Evolutionary conservation across 2,113 vertebrate genomes (phyloP).

Genomic region (Psophia crepitans): DNA sequence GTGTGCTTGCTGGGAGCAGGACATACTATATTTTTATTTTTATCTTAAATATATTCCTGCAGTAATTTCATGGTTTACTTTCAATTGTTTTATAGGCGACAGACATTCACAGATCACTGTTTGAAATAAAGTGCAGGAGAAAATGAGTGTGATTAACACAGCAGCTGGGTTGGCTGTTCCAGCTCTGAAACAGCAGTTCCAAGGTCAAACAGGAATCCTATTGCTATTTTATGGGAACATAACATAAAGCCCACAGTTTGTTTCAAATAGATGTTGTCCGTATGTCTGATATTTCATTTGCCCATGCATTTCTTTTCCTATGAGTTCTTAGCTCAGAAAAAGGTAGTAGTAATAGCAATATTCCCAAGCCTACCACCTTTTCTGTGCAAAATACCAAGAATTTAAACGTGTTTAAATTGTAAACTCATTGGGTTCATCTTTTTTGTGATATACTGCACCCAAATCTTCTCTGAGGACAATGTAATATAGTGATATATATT

Average conservation of each 20-base stretch:
- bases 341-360: not conserved
- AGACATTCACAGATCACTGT: not conserved
- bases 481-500: not conserved
- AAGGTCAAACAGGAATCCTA: not conserved
- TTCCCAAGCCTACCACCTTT: not conserved
- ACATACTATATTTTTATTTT: not conserved
- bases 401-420: not conserved
- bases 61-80: not conserved
- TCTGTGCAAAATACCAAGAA: not conserved
- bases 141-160: conserved; percentile 49
- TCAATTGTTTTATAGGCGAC: not conserved
- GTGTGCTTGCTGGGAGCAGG: not conserved
- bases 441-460: not conserved
- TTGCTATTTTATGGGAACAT: not conserved
- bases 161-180: not conserved
- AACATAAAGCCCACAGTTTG: not conserved
- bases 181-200: not conserved
- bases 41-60: not conserved
- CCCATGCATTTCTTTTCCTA: not conserved
- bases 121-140: not conserved
- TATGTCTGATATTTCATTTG: not conserved
- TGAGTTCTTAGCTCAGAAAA: not conserved
- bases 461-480: not conserved
- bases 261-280: not conserved
- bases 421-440: not conserved